phyloP scores from a whole-genome alignment of 2,888 invertebrate genomes.

The Sinodicranocentrus sp. region DNA sequence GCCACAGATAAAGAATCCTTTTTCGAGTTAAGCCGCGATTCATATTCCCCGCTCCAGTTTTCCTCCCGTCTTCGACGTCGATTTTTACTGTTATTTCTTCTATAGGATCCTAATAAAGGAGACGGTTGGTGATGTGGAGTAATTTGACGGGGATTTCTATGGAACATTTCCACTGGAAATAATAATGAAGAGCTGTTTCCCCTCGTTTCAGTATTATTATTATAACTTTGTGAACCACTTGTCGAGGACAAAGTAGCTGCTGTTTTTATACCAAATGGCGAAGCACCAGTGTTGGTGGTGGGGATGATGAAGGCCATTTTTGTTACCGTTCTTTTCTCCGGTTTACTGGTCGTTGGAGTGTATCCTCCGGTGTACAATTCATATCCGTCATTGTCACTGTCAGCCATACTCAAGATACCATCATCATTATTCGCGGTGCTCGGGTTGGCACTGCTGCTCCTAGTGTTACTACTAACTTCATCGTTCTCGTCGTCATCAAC shows the following conservation, averaged over 20 bases:
- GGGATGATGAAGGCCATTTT: background rate
- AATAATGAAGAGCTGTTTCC: constrained; percentile 49
- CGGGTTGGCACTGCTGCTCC: constrained; percentile 13
- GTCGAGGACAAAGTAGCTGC: background rate
- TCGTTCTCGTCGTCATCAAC: constrained; percentile 28
- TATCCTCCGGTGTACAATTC: constrained; percentile 62
- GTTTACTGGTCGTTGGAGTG: constrained; percentile 22
- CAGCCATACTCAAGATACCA: constrained; percentile 59
- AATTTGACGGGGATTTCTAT: constrained; percentile 2
- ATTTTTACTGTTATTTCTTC: constrained; percentile 52
- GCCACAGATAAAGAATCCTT: too few species aligned
- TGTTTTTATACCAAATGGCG: background rate
- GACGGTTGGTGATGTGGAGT: constrained; percentile 10
- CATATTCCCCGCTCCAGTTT: background rate
- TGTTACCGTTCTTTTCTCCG: background rate
- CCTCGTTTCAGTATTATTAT: constrained; percentile 32
- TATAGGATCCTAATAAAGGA: background rate
- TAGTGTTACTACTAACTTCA: constrained; percentile 19
- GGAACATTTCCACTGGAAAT: constrained; percentile 44
- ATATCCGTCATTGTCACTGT: constrained; percentile 72
- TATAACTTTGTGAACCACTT: constrained; percentile 35
- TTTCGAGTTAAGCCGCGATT: background rate
- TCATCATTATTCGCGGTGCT: constrained; percentile 26
- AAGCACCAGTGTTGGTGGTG: background rate
- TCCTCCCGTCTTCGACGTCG: constrained; percentile 26